Evolutionary conservation across 2,113 vertebrate genomes (phyloP), one percentile per base, ranked within the genome.

Genomic region (Taxidea taxus): DNA sequence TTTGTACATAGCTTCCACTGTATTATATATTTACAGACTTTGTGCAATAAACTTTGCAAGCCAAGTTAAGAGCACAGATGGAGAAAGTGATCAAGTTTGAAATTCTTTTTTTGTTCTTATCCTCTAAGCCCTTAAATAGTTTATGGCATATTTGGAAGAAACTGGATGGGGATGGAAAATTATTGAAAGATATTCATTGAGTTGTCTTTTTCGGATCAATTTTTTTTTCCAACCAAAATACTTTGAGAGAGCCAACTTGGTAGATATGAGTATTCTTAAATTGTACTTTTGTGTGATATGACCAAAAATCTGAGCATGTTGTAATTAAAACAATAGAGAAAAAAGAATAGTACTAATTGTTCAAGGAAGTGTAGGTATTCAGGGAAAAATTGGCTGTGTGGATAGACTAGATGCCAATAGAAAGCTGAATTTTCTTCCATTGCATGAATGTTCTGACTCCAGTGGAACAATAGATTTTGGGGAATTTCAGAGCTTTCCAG

Each of bases 401-500:
- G 34, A 34, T 37, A 85, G 44, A 81, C 8, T 10, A 83, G 37
- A 47, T 75, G 29, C 23, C 64, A 72, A 15, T 10, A 88, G 47
- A 66, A 92, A 94, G 39, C 25, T 29, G 8, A 58, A 34, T 72
- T 70, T 39, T 81, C 10, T 84, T 94, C 44, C 20, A 39, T 62
- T 21, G 4, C 10, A 58, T 68, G 4, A 85, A 51, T 84, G 23
- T 70, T 85, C 18, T 82, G 16, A 39, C 16, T 83, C 34, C 5
- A 66, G 4, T 23, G 5, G 49, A 72, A 82, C 1, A 66, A 29
- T 34, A 23, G 5, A 37, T 62, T 96, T 94, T 78, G 56, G 20
- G 89, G 83, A 70, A 84, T 75, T 94, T 93, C 29, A 84, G 66
- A 80, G 77, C 11, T 78, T 97, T 90, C 18, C 39, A 74, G 42